Evolutionary conservation across 2,797 vertebrate species (phyloP).

Genomic region (Manis crassicaudata): DNA sequence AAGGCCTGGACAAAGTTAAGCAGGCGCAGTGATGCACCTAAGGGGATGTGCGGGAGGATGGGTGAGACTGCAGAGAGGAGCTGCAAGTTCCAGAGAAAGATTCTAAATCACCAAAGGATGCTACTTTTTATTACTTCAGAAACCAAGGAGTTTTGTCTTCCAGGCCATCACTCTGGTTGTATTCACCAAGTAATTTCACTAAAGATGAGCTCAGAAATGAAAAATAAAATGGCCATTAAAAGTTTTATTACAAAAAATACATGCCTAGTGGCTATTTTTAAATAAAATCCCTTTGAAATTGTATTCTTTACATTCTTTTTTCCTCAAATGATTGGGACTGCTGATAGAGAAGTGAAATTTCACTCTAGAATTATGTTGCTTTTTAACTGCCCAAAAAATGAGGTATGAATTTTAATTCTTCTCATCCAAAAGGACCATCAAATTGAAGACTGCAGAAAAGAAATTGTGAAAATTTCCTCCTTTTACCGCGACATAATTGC

Average conservation of each 20-base stretch:
- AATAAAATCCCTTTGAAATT: conserved; percentile 53
- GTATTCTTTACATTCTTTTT: conserved; percentile 21
- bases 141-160: not conserved
- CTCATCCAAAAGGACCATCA: conserved; percentile 35
- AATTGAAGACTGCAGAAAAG: conserved; percentile 61
- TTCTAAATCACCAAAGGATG: not conserved
- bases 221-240: conserved; percentile 57
- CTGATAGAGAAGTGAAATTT: conserved; percentile 39
- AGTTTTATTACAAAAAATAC: not conserved
- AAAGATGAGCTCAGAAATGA: conserved; percentile 53
- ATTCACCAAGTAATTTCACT: conserved; percentile 57
- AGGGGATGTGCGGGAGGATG: too few species aligned
- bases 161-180: not conserved
- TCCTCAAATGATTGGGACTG: not conserved
- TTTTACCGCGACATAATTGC: not conserved
- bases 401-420: conserved; percentile 39
- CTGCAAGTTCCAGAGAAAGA: not conserved
- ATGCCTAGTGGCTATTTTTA: conserved; percentile 49
- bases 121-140: not conserved
- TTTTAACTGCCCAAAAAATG: not conserved
- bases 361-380: conserved; percentile 25
- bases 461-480: conserved; percentile 10
- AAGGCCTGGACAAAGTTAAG: not conserved
- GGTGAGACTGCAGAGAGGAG: not conserved
- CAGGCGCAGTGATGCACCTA: accelerated